Evolutionary conservation across 2,888 invertebrate genomes (phyloP).

Genomic region (Odontomyia ornata): DNA sequence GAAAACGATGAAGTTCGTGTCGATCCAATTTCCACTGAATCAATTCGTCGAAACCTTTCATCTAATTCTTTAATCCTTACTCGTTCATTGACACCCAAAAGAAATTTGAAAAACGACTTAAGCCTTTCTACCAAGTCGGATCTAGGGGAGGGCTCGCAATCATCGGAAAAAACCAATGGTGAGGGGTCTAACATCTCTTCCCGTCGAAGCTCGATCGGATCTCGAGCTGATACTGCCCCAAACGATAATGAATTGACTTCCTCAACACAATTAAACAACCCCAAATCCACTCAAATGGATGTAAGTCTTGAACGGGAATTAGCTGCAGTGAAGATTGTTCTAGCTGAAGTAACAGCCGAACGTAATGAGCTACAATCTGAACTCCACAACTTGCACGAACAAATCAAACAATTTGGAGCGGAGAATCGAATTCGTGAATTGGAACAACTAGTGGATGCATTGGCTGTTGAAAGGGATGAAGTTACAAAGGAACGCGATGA

Average conservation of each 20-base stretch:
- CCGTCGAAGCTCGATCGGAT: conserved; percentile 53
- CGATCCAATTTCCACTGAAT: conserved; percentile 43
- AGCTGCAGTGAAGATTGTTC: conserved; percentile 58
- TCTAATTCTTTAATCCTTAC: conserved; percentile 55
- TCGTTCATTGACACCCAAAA: conserved; percentile 56
- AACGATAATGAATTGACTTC: conserved; percentile 44
- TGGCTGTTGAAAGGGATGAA: conserved; percentile 57
- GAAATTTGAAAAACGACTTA: conserved; percentile 37
- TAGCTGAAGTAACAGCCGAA: conserved; percentile 58
- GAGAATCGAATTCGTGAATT: conserved; percentile 55
- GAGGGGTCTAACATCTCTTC: conserved; percentile 50
- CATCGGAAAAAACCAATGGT: conserved; percentile 51
- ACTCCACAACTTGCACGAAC: conserved; percentile 54
- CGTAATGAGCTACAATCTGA: conserved; percentile 58
- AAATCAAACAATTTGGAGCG: conserved; percentile 55
- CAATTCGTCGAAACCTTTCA: conserved; percentile 54
- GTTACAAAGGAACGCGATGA: conserved; percentile 54
- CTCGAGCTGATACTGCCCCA: conserved; percentile 47
- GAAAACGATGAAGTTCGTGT: conserved; percentile 32
- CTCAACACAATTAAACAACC: neutral
- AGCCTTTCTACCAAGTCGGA: conserved; percentile 23
- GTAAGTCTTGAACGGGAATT: conserved; percentile 54
- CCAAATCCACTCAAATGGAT: neutral
- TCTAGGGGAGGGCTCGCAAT: conserved; percentile 43
- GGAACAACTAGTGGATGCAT: conserved; percentile 53